These are phyloP conservation scores for Tauraco erythrolophus DNA, from an alignment of 2,113 vertebrate genomes.

Conservation along the genomic window DNA sequence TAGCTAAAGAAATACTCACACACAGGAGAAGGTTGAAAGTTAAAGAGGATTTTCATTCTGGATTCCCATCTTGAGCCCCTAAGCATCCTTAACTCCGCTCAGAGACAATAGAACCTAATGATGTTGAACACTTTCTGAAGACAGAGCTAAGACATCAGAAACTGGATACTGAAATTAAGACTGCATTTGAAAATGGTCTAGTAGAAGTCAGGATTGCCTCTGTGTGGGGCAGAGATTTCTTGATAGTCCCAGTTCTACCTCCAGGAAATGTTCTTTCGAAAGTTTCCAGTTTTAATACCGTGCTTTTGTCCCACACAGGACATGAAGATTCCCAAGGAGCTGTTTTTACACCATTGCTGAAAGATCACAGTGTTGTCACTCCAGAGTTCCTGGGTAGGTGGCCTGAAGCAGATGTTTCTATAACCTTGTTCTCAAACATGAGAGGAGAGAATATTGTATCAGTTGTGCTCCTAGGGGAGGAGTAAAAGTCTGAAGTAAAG, in stretches of 20 bases:
- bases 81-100: background rate
- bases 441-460: background rate
- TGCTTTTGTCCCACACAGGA: background rate
- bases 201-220: background rate
- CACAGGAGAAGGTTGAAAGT: background rate
- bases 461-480: background rate
- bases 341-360: conserved; percentile 7
- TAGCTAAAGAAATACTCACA: background rate
- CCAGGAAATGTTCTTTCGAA: background rate
- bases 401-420: background rate
- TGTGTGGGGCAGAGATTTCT: background rate
- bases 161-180: background rate
- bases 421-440: background rate
- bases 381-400: conserved; percentile 21
- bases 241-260: background rate
- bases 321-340: background rate
- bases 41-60: background rate
- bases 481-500: background rate
- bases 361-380: background rate
- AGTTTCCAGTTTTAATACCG: background rate
- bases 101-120: background rate
- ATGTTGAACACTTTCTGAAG: background rate
- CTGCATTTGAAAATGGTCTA: background rate
- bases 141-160: background rate
- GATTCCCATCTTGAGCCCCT: background rate